Evolutionary conservation across 2,888 invertebrate species (phyloP).

Genomic region (Unio pictorum): DNA sequence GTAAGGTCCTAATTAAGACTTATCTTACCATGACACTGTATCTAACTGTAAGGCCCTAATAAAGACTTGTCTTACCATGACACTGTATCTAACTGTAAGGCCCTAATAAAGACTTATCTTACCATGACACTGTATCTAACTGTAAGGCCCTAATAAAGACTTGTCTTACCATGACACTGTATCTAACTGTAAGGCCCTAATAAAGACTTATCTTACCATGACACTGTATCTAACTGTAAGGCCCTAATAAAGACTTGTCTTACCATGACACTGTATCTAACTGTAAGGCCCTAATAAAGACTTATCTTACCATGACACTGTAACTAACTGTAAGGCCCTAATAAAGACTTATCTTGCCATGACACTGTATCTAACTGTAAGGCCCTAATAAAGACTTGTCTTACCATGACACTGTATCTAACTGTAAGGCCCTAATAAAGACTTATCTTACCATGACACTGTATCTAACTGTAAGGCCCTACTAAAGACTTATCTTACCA

Average conservation of each 20-base stretch:
- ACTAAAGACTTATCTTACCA: constrained; percentile 30
- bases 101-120: constrained; percentile 21
- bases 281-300: neutral
- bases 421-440: neutral
- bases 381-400: constrained; percentile 10
- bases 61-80: constrained; percentile 35
- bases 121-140: constrained; percentile 15
- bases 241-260: constrained; percentile 16
- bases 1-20: neutral
- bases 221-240: neutral
- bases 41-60: neutral
- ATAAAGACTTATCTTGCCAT: constrained; percentile 33
- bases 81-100: neutral
- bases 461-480: neutral
- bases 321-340: neutral
- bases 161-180: constrained; percentile 35
- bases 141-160: neutral
- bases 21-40: constrained; percentile 35
- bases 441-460: constrained; percentile 35
- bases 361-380: neutral
- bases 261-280: constrained; percentile 21
- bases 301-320: constrained; percentile 35
- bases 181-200: neutral
- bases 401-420: constrained; percentile 25
- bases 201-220: constrained; percentile 35